phyloP scores from a whole-genome alignment of 2,888 invertebrate species.

The Hypercompe scribonia region DNA sequence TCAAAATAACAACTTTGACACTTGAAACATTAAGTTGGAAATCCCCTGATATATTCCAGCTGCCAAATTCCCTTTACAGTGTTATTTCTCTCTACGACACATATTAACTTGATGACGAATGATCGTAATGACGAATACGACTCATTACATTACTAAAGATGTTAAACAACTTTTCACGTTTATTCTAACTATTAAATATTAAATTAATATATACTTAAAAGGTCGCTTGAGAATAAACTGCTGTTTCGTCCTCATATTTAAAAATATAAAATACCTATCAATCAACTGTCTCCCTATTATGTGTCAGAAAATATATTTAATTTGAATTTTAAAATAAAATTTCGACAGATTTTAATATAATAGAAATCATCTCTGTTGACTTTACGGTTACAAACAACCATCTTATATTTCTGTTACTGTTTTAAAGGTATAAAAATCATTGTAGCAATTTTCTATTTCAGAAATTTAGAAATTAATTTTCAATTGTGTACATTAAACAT shows the following conservation, averaged over 20 bases:
- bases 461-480: conserved; percentile 26
- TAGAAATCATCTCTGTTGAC: no score
- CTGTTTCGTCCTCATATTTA: no score
- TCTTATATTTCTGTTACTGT: not conserved
- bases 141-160: conserved; percentile 20
- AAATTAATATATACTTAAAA: no score
- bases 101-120: conserved; percentile 41
- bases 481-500: conserved; percentile 36
- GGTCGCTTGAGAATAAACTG: no score
- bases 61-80: conserved; percentile 49
- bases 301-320: no score
- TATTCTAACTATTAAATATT: no score
- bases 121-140: conserved; percentile 26
- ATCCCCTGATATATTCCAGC: conserved; percentile 30
- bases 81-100: conserved; percentile 43
- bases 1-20: conserved; percentile 28
- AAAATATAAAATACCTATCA: no score
- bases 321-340: no score
- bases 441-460: not conserved
- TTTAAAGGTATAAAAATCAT: not conserved
- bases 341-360: no score
- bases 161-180: not conserved
- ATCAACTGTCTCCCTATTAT: no score
- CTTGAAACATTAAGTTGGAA: conserved; percentile 23
- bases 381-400: not conserved